phyloP scores from a whole-genome alignment of 2,113 vertebrate species.

The Ibidorhyncha struthersii region DNA sequence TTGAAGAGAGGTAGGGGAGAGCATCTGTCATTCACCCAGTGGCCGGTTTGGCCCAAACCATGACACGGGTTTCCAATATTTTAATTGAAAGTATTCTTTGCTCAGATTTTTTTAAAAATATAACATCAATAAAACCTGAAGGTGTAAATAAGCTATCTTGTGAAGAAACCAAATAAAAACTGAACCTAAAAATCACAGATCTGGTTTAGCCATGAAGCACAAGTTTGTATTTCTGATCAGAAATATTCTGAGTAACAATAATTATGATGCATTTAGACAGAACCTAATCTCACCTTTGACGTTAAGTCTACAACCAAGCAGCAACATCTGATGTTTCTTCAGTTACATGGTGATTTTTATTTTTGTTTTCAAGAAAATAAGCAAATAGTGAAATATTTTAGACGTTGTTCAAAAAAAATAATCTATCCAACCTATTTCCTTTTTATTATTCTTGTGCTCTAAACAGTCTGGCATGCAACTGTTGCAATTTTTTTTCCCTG shows the following conservation, averaged over 20 bases:
- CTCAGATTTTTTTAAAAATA: neutral
- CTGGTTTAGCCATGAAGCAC: neutral
- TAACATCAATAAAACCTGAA: neutral
- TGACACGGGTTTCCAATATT: neutral
- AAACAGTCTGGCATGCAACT: neutral
- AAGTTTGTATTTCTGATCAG: neutral
- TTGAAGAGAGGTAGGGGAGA: too few species aligned
- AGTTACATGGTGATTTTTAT: neutral
- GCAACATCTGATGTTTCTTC: neutral
- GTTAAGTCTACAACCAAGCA: neutral
- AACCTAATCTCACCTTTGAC: neutral
- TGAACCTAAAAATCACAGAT: neutral
- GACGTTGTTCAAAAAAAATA: neutral
- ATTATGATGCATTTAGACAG: neutral
- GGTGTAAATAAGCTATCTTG: neutral
- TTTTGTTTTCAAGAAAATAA: neutral
- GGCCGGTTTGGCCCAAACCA: too few species aligned
- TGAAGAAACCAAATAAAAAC: neutral
- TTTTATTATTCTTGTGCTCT: neutral
- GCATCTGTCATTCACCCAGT: too few species aligned
- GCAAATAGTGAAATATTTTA: neutral
- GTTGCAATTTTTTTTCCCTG: neutral
- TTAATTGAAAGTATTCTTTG: neutral
- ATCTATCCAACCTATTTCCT: neutral
- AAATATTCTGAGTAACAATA: neutral